Base-by-base conservation (phyloP, 2,797 vertebrate genomes). In the Gymnopithys bicolor region DNA sequence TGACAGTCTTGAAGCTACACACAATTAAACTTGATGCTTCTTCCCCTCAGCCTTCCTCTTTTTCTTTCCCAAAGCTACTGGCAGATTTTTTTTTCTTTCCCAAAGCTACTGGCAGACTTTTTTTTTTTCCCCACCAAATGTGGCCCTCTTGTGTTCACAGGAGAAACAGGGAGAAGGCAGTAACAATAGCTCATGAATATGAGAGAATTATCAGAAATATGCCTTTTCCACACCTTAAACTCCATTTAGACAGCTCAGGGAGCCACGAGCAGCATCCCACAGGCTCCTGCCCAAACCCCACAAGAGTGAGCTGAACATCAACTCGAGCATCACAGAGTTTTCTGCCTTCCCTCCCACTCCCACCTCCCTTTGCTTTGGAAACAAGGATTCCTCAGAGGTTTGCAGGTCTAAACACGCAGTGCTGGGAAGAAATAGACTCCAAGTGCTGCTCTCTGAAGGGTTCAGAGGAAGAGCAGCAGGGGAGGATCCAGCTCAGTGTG, bases 61-160 rank as follows among this genome's bases (percentile, higher is more conserved):
- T 19, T 37, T 80, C 41, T 48, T 52, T 25, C 5, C 23, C 10
- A 43, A 43, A 43, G 41, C 41, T 43, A 17, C 41, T 43, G 41
- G 41, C 41, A 43, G 41, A 43, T 11, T 18, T 12, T 52, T 33
- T 35, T 60, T 19, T 8, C 41, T 48, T 52, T 25, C 5, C 27
- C 10, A 43, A 18, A 43, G 41, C 41, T 43, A 7, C 41, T 43
- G 41, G 17, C 17, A 18, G 41, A 43, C 41, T 43, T 12, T 52
- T n/a, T 70, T 35, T 19, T 8, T 13, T 6, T 4, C 7, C 5
- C 71, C 86, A 63, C 80, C 35, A 39, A 53, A 95, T 30, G 2
- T 7, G 64, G 90, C 95, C 94, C 94, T 94, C 94, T 95, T 73
- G 90, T 77, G 92, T 92, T 94, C 94, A 60, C 87, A 70, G 37